A percentile compares a stretch with the other conserved stretches of the same genome.
phyloP scores from a whole-genome alignment of 2,888 invertebrate species.

The Podabrus alpinus region DNA sequence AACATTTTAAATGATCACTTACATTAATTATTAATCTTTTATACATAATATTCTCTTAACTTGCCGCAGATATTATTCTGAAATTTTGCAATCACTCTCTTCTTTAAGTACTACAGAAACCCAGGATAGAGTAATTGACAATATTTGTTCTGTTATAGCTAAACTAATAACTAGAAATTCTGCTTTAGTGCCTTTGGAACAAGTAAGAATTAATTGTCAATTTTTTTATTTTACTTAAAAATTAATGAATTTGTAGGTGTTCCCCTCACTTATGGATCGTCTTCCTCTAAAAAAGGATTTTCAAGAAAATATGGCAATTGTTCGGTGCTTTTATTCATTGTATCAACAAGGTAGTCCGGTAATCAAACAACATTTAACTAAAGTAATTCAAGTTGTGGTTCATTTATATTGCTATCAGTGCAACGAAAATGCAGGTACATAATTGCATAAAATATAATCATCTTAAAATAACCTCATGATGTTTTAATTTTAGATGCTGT shows the following conservation, averaged over 20 bases:
- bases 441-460: background rate
- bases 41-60: conserved; percentile 7
- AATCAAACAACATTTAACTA: conserved; percentile 59
- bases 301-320: conserved; percentile 73
- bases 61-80: conserved; percentile 62
- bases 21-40: background rate
- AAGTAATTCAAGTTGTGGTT: conserved; percentile 61
- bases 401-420: conserved; percentile 61
- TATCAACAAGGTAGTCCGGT: conserved; percentile 65
- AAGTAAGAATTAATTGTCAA: conserved; percentile 53
- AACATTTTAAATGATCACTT: conserved; percentile 4
- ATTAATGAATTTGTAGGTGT: conserved; percentile 57
- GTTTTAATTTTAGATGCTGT: conserved; percentile 55
- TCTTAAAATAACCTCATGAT: conserved; percentile 5
- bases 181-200: conserved; percentile 67
- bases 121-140: conserved; percentile 71
- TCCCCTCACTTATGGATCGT: conserved; percentile 71
- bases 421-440: background rate
- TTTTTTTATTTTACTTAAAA: background rate
- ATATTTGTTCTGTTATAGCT: conserved; percentile 77
- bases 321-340: conserved; percentile 66
- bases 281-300: conserved; percentile 75
- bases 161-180: conserved; percentile 71
- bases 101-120: conserved; percentile 66
- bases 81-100: conserved; percentile 70